A percentile compares a stretch with the other conserved stretches of the same genome.
phyloP scores from a whole-genome alignment of 2,797 vertebrate genomes.

The Argya squamiceps region DNA sequence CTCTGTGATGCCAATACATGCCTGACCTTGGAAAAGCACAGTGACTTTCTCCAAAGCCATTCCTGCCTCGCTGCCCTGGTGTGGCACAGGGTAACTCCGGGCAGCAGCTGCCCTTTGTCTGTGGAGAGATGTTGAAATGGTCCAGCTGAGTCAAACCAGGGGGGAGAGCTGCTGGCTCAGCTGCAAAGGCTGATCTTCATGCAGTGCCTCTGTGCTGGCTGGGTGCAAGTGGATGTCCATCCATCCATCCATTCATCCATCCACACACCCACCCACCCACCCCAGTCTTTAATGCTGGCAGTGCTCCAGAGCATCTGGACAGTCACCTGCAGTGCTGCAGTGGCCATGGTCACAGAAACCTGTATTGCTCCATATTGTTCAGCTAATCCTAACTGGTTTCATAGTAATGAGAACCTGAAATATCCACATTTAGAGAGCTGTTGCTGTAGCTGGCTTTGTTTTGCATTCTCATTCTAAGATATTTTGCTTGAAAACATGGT shows the following conservation, averaged over 20 bases:
- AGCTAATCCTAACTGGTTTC: background rate
- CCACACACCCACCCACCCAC: background rate
- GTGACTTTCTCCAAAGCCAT: fast-evolving
- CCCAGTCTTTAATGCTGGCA: background rate
- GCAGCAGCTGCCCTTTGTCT: background rate
- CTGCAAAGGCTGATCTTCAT: background rate
- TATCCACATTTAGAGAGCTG: background rate
- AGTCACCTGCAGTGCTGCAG: background rate
- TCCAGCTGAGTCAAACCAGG: background rate
- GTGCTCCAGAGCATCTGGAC: background rate
- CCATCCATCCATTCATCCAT: background rate
- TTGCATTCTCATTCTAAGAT: background rate
- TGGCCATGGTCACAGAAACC: background rate
- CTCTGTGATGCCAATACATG: background rate
- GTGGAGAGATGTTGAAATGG: background rate
- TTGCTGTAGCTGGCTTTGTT: background rate
- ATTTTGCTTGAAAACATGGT: constrained; percentile 14
- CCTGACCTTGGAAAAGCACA: background rate
- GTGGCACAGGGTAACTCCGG: background rate
- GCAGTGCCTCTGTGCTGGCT: background rate
- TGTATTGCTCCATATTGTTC: background rate
- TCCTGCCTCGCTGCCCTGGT: background rate
- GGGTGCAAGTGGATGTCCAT: background rate
- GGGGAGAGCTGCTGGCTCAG: background rate
- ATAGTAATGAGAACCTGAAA: background rate